Conservation (phyloP, 2,888 invertebrate species). For the Tolmerus cingulatus region DNA sequence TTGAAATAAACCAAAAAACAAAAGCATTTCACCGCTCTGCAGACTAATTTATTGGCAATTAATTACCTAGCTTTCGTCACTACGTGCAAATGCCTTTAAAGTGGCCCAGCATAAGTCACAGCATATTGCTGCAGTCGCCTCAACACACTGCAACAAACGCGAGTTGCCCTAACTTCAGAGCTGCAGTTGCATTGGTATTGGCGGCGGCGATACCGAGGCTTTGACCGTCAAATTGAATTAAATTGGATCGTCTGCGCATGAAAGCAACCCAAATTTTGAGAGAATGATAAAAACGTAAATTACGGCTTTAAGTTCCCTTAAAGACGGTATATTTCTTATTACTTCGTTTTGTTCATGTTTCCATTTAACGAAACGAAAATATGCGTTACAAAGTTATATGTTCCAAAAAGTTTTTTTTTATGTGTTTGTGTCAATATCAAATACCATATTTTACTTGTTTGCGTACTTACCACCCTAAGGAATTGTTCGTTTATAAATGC, state of each 20-base stretch:
- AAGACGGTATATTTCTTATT: not conserved
- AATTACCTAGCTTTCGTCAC: not conserved
- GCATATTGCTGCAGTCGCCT: not conserved
- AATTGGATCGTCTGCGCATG: not conserved
- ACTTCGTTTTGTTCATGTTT: not conserved
- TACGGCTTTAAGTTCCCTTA: not conserved
- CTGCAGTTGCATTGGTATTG: not conserved
- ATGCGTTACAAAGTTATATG: no score
- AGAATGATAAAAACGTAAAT: not conserved
- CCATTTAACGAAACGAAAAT: no score
- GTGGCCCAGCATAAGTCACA: not conserved
- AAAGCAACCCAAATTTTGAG: not conserved
- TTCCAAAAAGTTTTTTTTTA: no score
- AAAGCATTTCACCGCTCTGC: not conserved
- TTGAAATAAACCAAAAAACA: not conserved
- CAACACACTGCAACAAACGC: not conserved
- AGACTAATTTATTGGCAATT: not conserved
- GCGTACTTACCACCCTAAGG: no score
- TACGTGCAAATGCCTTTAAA: slow-evolving; percentile 3
- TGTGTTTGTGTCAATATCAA: no score
- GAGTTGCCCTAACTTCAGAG: not conserved
- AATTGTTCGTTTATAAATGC: no score
- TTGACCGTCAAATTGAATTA: not conserved
- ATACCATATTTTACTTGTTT: no score
- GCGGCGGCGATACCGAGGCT: not conserved